Evolutionary conservation across 2,797 vertebrate species (phyloP).

Genomic region (Syndactyla subalaris): DNA sequence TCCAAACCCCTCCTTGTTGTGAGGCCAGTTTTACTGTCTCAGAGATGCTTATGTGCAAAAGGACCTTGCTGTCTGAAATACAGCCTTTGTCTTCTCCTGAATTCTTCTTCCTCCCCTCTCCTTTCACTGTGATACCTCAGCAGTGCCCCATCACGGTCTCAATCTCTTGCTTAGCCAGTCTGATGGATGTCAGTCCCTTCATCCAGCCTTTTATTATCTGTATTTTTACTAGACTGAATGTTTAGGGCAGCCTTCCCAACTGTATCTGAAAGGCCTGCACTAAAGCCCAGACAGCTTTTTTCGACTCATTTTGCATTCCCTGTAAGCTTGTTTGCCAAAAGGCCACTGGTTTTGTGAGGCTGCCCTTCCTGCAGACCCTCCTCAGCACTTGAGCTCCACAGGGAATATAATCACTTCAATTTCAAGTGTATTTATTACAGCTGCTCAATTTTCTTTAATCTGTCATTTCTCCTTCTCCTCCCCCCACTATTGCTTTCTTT

Average conservation of each 20-base stretch:
- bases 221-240: not conserved
- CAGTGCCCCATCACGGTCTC: not conserved
- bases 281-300: conserved; percentile 10
- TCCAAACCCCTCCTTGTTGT: not conserved
- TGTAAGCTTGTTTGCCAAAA: not conserved
- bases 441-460: conserved; percentile 56
- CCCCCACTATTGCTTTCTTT: not conserved
- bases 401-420: conserved; percentile 45
- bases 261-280: not conserved
- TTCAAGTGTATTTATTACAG: conserved; percentile 58
- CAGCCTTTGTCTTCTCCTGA: not conserved
- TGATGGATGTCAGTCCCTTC: not conserved
- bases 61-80: not conserved
- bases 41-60: not conserved
- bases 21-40: not conserved
- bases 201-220: not conserved
- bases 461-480: conserved; percentile 20
- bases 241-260: not conserved
- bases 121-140: not conserved
- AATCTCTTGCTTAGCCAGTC: not conserved
- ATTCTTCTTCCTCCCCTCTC: not conserved
- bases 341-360: not conserved
- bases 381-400: conserved; percentile 19
- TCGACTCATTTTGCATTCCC: not conserved
- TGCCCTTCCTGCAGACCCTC: conserved; percentile 13